These are phyloP conservation scores for Lithobates sylvaticus DNA, from an alignment of 2,797 vertebrate species.

Conservation along the genomic window DNA sequence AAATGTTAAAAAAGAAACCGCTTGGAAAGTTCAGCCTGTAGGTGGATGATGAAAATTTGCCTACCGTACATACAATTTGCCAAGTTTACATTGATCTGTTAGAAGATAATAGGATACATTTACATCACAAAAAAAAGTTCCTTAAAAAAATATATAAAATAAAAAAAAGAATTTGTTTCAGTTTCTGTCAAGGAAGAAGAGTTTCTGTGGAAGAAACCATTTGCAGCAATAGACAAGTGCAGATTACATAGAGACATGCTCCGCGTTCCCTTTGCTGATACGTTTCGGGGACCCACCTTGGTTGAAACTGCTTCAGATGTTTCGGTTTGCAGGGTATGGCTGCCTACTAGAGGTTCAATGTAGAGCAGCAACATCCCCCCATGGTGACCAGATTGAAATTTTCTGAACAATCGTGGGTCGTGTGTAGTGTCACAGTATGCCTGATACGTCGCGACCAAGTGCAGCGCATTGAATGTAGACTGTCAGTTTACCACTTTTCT, in stretches of 20 bases:
- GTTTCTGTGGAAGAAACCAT: conserved; percentile 30
- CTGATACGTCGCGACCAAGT: background rate
- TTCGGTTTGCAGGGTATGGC: background rate
- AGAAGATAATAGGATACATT: conserved; percentile 41
- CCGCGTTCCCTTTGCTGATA: background rate
- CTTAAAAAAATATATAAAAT: background rate
- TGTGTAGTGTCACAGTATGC: conserved; percentile 44
- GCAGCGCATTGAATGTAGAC: background rate
- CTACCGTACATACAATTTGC: conserved; percentile 23
- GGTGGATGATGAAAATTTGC: background rate
- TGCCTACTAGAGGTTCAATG: background rate
- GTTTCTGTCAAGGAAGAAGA: background rate
- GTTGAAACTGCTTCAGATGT: background rate
- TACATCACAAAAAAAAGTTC: background rate
- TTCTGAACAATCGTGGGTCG: background rate
- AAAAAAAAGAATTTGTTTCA: background rate
- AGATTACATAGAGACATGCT: conserved; percentile 19
- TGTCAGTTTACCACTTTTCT: conserved; percentile 10
- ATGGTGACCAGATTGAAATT: background rate
- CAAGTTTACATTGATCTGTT: conserved; percentile 9
- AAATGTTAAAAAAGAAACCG: background rate
- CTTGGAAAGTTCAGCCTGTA: background rate
- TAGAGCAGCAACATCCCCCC: background rate
- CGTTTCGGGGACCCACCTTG: background rate
- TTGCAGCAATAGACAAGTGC: conserved; percentile 48